Conservation (phyloP, 2,888 invertebrate species). For the Drosophila anceps region DNA sequence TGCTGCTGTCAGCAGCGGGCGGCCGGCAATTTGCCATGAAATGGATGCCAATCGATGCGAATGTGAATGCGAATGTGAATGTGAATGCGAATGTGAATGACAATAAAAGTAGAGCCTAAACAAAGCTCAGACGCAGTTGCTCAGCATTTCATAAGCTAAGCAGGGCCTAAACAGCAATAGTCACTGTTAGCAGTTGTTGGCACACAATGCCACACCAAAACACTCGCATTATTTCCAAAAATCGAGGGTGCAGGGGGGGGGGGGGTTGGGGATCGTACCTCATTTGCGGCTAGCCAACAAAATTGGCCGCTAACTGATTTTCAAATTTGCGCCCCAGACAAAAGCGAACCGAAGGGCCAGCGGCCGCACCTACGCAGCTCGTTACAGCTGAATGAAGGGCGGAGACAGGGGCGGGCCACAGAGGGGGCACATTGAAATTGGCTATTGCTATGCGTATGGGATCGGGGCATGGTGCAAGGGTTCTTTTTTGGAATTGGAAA, state of each 20-base stretch:
- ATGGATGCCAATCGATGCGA: slow-evolving; percentile 27
- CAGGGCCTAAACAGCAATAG: neutral
- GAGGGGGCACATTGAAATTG: slow-evolving; percentile 7
- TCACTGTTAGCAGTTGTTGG: slow-evolving; percentile 12
- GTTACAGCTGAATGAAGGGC: slow-evolving; percentile 51
- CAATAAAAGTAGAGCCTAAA: slow-evolving; percentile 28
- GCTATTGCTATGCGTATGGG: slow-evolving; percentile 15
- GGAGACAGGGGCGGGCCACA: neutral
- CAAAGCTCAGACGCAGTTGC: slow-evolving; percentile 16
- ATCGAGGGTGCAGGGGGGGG: neutral
- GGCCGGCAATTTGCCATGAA: slow-evolving; percentile 50
- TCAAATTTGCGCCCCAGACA: slow-evolving; percentile 62
- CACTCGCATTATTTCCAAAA: slow-evolving; percentile 64
- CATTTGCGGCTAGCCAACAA: slow-evolving; percentile 69
- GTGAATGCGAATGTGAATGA: slow-evolving; percentile 10
- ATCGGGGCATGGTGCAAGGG: neutral
- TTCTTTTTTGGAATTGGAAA: slow-evolving; percentile 48
- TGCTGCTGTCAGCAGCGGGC: slow-evolving; percentile 16
- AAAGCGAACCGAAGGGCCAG: slow-evolving; percentile 1
- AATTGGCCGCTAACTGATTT: slow-evolving; percentile 78
- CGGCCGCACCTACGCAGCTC: slow-evolving; percentile 69
- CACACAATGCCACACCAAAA: slow-evolving; percentile 76
- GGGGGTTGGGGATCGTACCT: slow-evolving; percentile 18
- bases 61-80: neutral
- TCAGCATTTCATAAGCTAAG: slow-evolving; percentile 20